Percentiles rank a stretch among this genome's conserved stretches.
Evolutionary conservation across 2,113 vertebrate species (phyloP).

Genomic region (Eupsittula cactorum): DNA sequence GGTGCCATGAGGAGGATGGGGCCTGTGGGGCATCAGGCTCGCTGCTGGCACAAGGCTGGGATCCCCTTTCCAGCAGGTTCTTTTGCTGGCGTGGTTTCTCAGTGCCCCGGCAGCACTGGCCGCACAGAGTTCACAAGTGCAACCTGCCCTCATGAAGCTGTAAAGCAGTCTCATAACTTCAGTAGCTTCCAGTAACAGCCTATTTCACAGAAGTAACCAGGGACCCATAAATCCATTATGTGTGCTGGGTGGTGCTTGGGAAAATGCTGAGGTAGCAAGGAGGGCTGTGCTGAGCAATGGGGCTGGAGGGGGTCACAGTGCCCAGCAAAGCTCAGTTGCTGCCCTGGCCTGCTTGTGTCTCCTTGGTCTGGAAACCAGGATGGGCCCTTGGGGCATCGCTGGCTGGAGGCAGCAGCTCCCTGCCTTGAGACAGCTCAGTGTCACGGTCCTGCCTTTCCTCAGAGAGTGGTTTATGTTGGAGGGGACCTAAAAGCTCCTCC

Average conservation of each 20-base stretch:
- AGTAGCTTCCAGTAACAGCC: not conserved
- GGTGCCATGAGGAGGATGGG: not conserved
- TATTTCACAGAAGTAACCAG: fast-evolving
- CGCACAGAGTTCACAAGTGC: fast-evolving
- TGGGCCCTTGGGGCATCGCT: not conserved
- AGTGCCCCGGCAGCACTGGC: not conserved
- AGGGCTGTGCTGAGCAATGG: not conserved
- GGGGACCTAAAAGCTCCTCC: not conserved
- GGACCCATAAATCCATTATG: constrained; percentile 8
- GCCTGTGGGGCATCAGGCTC: fast-evolving
- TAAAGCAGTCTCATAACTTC: not conserved
- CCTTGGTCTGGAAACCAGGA: not conserved
- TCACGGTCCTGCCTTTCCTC: fast-evolving
- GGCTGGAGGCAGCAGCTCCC: not conserved
- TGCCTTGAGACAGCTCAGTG: not conserved
- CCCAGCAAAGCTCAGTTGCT: not conserved
- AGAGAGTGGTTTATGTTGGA: not conserved
- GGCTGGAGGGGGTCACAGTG: not conserved
- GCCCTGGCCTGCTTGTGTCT: fast-evolving
- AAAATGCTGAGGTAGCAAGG: not conserved
- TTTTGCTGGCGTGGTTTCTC: fast-evolving
- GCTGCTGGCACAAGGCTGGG: fast-evolving
- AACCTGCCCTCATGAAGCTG: not conserved
- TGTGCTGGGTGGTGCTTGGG: fast-evolving
- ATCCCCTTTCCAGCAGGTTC: not conserved